Evolutionary conservation across 1,140 invertebrate genomes (phyloP).

Genomic region (Drosophila aff.): DNA sequence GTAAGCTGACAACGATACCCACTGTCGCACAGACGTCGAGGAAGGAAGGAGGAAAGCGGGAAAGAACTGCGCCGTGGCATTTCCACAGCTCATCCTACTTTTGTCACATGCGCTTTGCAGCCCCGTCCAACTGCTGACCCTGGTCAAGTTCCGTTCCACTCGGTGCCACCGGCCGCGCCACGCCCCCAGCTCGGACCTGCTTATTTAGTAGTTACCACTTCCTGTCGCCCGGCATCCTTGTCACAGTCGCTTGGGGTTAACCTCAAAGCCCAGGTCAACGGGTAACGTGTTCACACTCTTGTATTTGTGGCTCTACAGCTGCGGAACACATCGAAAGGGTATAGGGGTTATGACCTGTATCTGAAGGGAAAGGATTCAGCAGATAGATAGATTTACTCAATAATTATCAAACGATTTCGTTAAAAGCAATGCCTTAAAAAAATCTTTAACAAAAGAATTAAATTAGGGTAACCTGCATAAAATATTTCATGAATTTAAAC

Average conservation of each 20-base stretch:
- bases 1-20: constrained; percentile 59
- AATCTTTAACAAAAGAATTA: too few species aligned
- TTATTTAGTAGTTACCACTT: constrained; percentile 60
- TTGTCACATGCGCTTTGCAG: constrained; percentile 56
- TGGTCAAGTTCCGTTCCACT: constrained; percentile 45
- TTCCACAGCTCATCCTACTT: constrained; percentile 59
- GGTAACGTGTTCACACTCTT: constrained; percentile 56
- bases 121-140: constrained; percentile 26
- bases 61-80: constrained; percentile 26
- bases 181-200: constrained; percentile 50
- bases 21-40: constrained; percentile 16
- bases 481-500: too few species aligned
- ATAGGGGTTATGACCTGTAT: not conserved
- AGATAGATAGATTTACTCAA: too few species aligned
- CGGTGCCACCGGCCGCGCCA: constrained; percentile 45
- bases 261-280: constrained; percentile 35
- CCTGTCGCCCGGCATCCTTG: constrained; percentile 55
- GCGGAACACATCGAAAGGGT: not conserved
- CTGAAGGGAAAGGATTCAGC: too few species aligned
- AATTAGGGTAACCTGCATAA: too few species aligned
- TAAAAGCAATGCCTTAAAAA: too few species aligned
- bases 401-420: too few species aligned
- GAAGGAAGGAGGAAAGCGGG: not conserved
- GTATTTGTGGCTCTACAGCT: constrained; percentile 29
- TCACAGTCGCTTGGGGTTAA: constrained; percentile 41